Conservation (phyloP, 2,113 vertebrate genomes). For the Lagopus muta region DNA sequence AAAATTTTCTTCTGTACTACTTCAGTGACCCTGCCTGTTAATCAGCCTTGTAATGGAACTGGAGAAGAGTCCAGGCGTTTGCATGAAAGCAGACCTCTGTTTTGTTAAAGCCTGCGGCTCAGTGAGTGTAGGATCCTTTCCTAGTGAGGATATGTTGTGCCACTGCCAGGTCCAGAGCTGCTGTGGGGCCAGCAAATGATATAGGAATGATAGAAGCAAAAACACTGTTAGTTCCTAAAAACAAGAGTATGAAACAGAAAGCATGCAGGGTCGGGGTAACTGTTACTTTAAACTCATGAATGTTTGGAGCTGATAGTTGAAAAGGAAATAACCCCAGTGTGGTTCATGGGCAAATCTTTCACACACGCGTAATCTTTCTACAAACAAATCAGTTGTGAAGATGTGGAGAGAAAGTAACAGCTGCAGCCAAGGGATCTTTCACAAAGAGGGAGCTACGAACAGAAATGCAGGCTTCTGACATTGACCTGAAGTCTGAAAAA, state of each 20-base stretch:
- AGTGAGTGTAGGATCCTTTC: neutral
- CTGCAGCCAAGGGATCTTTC: neutral
- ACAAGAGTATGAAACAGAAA: conserved; percentile 5
- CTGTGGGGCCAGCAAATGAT: conserved; percentile 14
- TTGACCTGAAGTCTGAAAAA: neutral
- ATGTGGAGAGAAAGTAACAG: neutral
- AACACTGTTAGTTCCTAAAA: neutral
- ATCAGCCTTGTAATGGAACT: neutral
- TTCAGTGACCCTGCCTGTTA: conserved; percentile 18
- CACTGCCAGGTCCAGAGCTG: neutral
- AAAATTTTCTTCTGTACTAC: neutral
- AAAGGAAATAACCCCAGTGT: neutral
- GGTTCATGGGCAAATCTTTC: neutral
- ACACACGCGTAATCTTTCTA: neutral
- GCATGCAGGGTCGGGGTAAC: neutral
- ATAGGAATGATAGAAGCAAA: neutral
- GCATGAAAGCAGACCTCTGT: neutral
- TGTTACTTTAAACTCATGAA: neutral
- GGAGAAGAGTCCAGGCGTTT: neutral
- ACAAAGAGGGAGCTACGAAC: neutral
- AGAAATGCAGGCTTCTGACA: neutral
- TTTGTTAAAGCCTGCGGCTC: neutral
- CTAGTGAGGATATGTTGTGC: neutral
- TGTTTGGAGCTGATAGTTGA: neutral
- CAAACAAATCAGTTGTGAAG: neutral